Percentiles rank a stretch among this genome's conserved stretches.
Evolutionary conservation across 35 echinoderm and acorn worm genomes (phyloP).

Genomic region (Strongylocentrotus purpuratus): DNA sequence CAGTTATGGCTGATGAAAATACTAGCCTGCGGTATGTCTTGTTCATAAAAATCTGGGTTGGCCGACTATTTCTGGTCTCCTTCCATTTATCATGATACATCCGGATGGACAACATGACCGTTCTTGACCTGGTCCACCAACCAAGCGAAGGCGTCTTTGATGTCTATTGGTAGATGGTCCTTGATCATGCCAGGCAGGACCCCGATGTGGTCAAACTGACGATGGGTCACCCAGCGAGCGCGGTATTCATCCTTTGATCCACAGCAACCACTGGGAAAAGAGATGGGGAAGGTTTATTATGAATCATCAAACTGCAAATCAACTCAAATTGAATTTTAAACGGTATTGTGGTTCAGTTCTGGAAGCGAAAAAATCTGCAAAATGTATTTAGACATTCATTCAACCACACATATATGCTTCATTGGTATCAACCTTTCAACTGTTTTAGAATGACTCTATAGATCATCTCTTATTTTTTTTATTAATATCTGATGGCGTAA

Average conservation of each 20-base stretch:
- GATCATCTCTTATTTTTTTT: no score
- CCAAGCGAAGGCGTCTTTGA: conserved; percentile 47
- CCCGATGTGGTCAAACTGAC: conserved; percentile 75
- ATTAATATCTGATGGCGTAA: no score
- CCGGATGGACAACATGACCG: conserved; percentile 21
- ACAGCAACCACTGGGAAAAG: conserved; percentile 60
- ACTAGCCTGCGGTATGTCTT: not conserved
- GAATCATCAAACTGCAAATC: not conserved
- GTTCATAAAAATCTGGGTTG: not conserved
- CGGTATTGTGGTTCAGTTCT: no score
- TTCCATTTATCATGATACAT: not conserved
- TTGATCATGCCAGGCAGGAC: conserved; percentile 78
- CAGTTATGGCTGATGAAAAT: not conserved
- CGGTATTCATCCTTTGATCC: conserved; percentile 18
- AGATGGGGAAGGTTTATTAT: not conserved
- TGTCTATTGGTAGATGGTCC: conserved; percentile 69
- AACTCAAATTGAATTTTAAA: not conserved
- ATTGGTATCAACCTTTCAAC: no score
- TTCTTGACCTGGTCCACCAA: conserved; percentile 29
- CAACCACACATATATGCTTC: no score
- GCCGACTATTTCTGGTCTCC: not conserved
- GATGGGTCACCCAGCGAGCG: conserved; percentile 78
- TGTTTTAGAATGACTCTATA: no score
- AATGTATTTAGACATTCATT: no score
- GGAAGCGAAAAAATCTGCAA: no score